A percentile compares a stretch with the other conserved stretches of the same genome.
Evolutionary conservation across 1,140 invertebrate species (phyloP).

Genomic region (Pogonomyrmex barbatus): DNA sequence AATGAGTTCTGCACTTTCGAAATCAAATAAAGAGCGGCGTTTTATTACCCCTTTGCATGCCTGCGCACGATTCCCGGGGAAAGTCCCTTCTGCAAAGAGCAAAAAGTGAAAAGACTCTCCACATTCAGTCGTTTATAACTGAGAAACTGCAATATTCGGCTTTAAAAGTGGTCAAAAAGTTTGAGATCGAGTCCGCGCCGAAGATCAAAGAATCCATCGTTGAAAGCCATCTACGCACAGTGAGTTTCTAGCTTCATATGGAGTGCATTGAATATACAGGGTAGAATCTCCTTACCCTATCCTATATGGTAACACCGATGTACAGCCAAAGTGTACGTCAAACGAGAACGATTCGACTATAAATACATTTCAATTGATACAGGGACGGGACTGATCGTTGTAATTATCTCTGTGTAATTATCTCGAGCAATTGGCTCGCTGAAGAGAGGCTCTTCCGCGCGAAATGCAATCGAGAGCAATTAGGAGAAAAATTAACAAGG

Average conservation of each 20-base stretch:
- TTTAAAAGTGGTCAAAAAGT: conserved; percentile 30
- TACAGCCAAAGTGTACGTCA: not conserved
- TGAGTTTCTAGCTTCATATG: not conserved
- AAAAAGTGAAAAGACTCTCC: not conserved
- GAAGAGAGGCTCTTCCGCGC: not conserved
- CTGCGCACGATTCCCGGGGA: not conserved
- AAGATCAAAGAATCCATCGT: conserved; percentile 40
- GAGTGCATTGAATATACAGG: not conserved
- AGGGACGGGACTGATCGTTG: conserved; percentile 9
- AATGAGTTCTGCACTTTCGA: not conserved
- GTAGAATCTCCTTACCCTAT: not conserved
- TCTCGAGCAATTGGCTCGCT: conserved; percentile 23
- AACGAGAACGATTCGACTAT: not conserved
- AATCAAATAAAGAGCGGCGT: conserved; percentile 31
- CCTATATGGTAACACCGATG: not conserved
- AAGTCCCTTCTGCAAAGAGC: not conserved
- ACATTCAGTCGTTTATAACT: not conserved
- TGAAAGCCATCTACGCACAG: conserved; percentile 26
- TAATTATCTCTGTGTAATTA: conserved; percentile 31
- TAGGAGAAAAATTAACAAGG: not conserved
- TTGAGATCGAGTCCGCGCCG: conserved; percentile 21
- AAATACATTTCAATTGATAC: conserved; percentile 22
- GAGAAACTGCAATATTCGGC: not conserved
- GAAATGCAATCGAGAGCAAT: conserved; percentile 9
- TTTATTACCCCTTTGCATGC: conserved; percentile 20